Evolutionary conservation across 2,888 invertebrate species (phyloP).

Genomic region (Cheiracanthium punctorium): DNA sequence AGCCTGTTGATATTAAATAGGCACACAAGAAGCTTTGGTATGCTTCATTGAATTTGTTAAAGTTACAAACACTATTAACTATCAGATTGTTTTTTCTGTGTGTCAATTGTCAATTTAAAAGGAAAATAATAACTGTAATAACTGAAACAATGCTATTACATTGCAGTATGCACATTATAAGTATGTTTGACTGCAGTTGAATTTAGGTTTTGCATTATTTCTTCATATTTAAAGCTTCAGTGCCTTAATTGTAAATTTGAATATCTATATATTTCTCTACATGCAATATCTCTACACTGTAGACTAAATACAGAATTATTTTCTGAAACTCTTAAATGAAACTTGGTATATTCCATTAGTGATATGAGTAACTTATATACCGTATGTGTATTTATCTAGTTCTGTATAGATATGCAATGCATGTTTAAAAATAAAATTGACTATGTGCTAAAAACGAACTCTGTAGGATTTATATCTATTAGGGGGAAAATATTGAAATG

Average conservation of each 20-base stretch:
- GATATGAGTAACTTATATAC: neutral
- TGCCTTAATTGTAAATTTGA: conserved; percentile 3
- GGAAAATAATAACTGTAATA: no score
- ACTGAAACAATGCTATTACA: no score
- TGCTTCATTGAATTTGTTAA: no score
- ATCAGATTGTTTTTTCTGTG: no score
- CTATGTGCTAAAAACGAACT: neutral
- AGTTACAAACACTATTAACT: no score
- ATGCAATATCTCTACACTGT: neutral
- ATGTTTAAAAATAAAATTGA: no score
- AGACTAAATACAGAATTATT: neutral
- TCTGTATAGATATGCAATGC: neutral
- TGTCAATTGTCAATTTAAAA: no score
- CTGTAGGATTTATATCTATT: neutral
- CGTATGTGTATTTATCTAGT: neutral
- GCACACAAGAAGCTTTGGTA: no score
- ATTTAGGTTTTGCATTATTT: neutral
- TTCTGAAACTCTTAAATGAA: neutral
- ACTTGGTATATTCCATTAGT: neutral
- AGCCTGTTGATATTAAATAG: no score
- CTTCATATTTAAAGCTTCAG: neutral
- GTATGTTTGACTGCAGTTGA: no score
- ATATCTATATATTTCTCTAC: neutral
- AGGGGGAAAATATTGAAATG: neutral
- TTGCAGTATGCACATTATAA: no score